These are phyloP conservation scores for Lagocephalus sceleratus DNA, from an alignment of 2,797 vertebrate genomes.

Conservation along the genomic window DNA sequence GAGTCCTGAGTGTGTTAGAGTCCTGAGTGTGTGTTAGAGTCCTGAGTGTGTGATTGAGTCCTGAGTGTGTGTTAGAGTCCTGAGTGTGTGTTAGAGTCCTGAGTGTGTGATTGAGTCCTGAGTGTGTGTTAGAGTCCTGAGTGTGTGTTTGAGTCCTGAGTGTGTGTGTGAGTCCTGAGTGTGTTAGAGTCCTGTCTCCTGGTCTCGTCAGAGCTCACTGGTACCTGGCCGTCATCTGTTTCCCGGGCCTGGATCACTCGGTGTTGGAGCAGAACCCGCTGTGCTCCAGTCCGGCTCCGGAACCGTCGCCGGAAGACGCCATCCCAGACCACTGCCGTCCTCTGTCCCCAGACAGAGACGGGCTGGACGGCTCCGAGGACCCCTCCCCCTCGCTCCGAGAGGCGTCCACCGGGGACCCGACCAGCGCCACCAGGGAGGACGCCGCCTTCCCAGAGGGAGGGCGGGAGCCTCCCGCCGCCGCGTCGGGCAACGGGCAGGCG, in stretches of 20 bases:
- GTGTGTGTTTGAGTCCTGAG: slow-evolving; percentile 70
- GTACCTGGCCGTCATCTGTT: slow-evolving; percentile 98
- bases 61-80: slow-evolving; percentile 70
- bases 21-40: slow-evolving; percentile 31
- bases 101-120: slow-evolving; percentile 70
- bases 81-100: slow-evolving; percentile 61
- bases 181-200: too few relatives aligned
- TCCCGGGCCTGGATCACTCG: slow-evolving; percentile 86
- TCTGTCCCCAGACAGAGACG: slow-evolving; percentile 76
- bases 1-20: slow-evolving; percentile 77
- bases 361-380: slow-evolving; percentile 68
- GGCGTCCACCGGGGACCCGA: slow-evolving; percentile 60
- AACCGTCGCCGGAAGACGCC: slow-evolving; percentile 37
- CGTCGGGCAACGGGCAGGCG: slow-evolving; percentile 52
- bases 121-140: slow-evolving; percentile 61
- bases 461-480: slow-evolving; percentile 22
- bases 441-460: slow-evolving; percentile 8
- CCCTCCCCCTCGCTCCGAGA: slow-evolving; percentile 67
- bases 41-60: too few relatives aligned
- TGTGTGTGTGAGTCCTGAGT: too few relatives aligned
- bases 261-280: slow-evolving; percentile 83
- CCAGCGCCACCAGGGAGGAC: slow-evolving; percentile 19
- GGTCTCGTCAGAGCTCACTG: slow-evolving; percentile 85
- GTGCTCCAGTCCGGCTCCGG: slow-evolving; percentile 65
- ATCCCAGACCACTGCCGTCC: slow-evolving; percentile 68